phyloP scores from a whole-genome alignment of 2,113 vertebrate genomes.

The Anguilla rostrata region DNA sequence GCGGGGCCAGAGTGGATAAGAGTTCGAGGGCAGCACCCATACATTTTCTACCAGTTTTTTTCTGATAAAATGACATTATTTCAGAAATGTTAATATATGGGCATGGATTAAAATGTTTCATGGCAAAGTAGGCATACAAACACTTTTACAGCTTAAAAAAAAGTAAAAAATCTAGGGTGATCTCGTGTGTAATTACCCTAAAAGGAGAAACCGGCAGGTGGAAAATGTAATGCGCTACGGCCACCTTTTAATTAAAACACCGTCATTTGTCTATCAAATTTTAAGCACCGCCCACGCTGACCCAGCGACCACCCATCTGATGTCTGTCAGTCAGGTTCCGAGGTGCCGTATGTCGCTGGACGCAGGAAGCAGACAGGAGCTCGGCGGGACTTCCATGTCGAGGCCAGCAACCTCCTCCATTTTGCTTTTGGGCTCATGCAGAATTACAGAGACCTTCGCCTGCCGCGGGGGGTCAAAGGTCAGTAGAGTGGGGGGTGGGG shows the following conservation, averaged over 20 bases:
- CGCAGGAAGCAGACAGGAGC: not conserved
- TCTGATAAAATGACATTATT: too few species aligned
- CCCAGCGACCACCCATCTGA: not conserved
- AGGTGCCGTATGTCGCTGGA: not conserved
- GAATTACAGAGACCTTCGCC: not conserved
- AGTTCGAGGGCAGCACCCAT: too few species aligned
- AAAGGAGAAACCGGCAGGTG: not conserved
- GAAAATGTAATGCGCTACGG: not conserved
- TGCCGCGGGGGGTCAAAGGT: not conserved
- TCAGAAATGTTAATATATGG: too few species aligned
- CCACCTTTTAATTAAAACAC: not conserved
- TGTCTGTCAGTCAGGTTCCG: not conserved
- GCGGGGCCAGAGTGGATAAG: too few species aligned
- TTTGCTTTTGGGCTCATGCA: not conserved
- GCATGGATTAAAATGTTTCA: too few species aligned
- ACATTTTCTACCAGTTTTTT: too few species aligned
- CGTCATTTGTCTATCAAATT: not conserved
- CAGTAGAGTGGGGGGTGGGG: too few species aligned
- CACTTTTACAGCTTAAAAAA: too few species aligned
- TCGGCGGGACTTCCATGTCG: not conserved
- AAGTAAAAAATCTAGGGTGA: too few species aligned
- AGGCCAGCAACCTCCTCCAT: not conserved
- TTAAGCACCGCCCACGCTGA: not conserved
- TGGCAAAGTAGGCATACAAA: too few species aligned
- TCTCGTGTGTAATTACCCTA: not conserved